Conservation (phyloP, 2,113 vertebrate genomes). For the Azemiops feae region DNA sequence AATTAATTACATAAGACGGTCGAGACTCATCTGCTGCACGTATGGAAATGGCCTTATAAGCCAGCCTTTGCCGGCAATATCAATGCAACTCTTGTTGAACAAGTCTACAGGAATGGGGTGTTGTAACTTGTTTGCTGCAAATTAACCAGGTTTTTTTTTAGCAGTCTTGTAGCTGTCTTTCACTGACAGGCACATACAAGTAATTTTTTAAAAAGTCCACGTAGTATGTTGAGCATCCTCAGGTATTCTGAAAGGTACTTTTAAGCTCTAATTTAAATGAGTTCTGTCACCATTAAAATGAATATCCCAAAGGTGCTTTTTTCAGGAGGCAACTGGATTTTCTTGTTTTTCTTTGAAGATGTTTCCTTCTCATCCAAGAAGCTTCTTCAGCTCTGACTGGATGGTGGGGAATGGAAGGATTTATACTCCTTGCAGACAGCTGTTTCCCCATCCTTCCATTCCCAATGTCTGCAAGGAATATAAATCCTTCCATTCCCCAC, state of each 20-base stretch:
- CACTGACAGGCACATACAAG: not conserved
- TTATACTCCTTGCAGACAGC: too few species aligned
- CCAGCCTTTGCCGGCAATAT: not conserved
- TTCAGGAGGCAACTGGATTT: too few species aligned
- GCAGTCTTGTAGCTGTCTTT: not conserved
- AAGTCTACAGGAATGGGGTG: not conserved
- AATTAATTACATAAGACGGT: not conserved
- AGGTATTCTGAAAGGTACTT: not conserved
- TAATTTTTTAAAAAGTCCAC: not conserved
- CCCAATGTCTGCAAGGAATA: too few species aligned
- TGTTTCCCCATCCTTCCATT: too few species aligned
- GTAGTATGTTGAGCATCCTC: not conserved
- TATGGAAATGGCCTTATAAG: not conserved
- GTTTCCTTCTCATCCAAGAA: too few species aligned
- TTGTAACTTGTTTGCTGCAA: not conserved
- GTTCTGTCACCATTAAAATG: not conserved
- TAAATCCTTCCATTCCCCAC: too few species aligned
- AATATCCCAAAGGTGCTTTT: not conserved
- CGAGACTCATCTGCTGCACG: not conserved
- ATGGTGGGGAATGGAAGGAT: too few species aligned
- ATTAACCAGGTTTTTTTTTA: not conserved
- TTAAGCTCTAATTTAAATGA: not conserved
- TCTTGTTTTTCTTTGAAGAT: too few species aligned
- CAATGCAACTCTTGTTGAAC: not conserved
- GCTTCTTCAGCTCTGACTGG: too few species aligned